Percentiles rank a stretch among this genome's conserved stretches.
These are phyloP conservation scores for Lepidothrix coronata DNA, from an alignment of 2,113 vertebrate species.

Conservation along the genomic window DNA sequence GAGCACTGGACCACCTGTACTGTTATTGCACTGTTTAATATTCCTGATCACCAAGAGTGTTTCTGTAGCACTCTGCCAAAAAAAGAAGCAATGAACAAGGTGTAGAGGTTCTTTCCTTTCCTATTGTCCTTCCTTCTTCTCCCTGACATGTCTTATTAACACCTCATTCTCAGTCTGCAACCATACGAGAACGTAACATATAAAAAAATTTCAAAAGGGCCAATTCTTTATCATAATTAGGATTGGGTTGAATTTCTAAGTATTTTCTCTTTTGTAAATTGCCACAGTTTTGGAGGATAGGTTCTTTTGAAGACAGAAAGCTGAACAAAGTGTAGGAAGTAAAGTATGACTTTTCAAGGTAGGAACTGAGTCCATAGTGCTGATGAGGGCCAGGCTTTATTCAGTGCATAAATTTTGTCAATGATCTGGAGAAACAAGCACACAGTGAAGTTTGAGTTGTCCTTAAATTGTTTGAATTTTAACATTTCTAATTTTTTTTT, in stretches of 20 bases:
- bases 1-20: neutral
- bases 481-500: neutral
- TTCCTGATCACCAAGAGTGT: neutral
- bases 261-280: neutral
- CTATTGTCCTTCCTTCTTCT: neutral
- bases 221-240: neutral
- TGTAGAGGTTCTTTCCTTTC: neutral
- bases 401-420: neutral
- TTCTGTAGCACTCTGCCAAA: neutral
- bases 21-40: neutral
- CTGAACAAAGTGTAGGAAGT: neutral
- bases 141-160: neutral
- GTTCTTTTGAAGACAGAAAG: neutral
- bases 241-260: neutral
- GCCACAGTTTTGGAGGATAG: neutral
- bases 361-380: neutral
- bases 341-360: neutral
- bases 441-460: neutral
- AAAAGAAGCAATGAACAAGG: neutral
- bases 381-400: neutral
- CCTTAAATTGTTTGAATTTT: neutral
- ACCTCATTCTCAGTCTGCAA: neutral
- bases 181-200: accelerated
- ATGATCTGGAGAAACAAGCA: neutral
- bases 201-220: neutral